Percentiles rank a stretch among this genome's conserved stretches.
Evolutionary conservation across 2,797 vertebrate genomes (phyloP).

Genomic region (Tokudaia tokunoshimensis): DNA sequence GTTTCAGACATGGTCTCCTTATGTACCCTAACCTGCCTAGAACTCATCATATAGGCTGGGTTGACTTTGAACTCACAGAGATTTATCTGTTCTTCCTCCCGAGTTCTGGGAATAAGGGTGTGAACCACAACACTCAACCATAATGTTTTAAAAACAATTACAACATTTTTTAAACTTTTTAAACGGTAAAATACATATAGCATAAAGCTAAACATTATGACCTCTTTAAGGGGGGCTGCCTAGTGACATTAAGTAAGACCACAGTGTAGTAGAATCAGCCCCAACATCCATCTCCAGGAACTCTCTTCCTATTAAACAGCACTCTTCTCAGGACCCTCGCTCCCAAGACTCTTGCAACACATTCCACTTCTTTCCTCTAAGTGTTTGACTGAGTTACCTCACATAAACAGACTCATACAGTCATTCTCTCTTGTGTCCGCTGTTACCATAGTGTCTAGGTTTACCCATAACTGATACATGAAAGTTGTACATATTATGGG

Average conservation of each 20-base stretch:
- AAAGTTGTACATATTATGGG: background rate
- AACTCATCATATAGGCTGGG: background rate
- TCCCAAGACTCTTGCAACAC: background rate
- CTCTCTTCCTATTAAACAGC: background rate
- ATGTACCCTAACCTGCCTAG: background rate
- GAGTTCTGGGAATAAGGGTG: no score
- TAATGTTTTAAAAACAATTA: background rate
- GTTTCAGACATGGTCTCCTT: background rate
- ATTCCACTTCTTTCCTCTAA: background rate
- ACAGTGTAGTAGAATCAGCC: background rate
- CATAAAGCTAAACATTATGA: background rate
- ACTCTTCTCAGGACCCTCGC: background rate
- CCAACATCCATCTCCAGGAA: background rate
- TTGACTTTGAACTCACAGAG: background rate
- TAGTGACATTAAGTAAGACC: no score
- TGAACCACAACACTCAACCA: background rate
- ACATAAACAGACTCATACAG: background rate
- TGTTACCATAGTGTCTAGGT: background rate
- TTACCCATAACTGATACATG: background rate
- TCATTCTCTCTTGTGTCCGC: background rate
- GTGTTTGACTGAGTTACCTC: background rate
- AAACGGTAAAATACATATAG: background rate
- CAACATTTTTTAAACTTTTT: background rate
- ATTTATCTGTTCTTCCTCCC: background rate
- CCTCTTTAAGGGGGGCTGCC: background rate